Percentiles rank a stretch among this genome's conserved stretches.
phyloP scores from a whole-genome alignment of 2,888 invertebrate genomes.

The Microctonus brassicae region DNA sequence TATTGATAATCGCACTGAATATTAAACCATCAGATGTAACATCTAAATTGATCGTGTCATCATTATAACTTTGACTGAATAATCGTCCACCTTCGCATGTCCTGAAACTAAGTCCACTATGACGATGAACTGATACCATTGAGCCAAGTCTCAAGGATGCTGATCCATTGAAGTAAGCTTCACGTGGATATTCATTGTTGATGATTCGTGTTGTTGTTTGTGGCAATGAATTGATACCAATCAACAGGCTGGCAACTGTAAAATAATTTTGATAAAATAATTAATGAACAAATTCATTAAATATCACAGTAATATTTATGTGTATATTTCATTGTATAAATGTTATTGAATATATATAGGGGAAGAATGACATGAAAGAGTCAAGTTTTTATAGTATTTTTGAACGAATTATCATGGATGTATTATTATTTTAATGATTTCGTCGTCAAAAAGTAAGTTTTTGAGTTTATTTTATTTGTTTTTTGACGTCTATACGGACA shows the following conservation, averaged over 20 bases:
- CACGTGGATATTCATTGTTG: slow-evolving; percentile 72
- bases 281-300: neutral
- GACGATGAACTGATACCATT: slow-evolving; percentile 83
- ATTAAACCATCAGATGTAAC: slow-evolving; percentile 70
- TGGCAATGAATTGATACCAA: slow-evolving; percentile 48
- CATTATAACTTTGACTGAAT: slow-evolving; percentile 66
- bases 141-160: slow-evolving; percentile 81
- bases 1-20: slow-evolving; percentile 70
- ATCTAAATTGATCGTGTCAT: slow-evolving; percentile 63
- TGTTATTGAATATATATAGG: too few species aligned
- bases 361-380: too few species aligned
- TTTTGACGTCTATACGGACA: too few species aligned
- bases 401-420: too few species aligned
- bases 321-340: too few species aligned
- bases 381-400: too few species aligned
- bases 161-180: slow-evolving; percentile 88
- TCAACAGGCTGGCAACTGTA: slow-evolving; percentile 56
- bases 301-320: neutral
- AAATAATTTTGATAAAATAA: slow-evolving; percentile 7
- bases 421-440: too few species aligned
- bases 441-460: too few species aligned
- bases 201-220: slow-evolving; percentile 46
- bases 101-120: slow-evolving; percentile 86
- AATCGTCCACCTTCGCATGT: slow-evolving; percentile 76
- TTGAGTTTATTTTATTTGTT: too few species aligned